Evolutionary conservation across 1,140 invertebrate genomes (phyloP), one percentile per base, ranked within the genome.

Genomic region (Planococcus citri): DNA sequence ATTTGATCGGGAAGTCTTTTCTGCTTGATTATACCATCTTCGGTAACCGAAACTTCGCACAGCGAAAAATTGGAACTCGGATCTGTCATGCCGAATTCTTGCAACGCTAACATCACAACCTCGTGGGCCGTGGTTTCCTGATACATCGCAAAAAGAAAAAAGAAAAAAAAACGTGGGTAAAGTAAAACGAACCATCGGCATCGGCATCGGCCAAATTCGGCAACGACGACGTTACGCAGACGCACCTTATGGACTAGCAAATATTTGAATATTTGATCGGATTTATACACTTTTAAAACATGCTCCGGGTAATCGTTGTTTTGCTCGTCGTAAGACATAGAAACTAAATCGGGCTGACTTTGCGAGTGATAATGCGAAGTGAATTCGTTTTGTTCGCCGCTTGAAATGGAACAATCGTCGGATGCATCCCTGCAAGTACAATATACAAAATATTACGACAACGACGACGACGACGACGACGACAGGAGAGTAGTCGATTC

Each of bases 261-360:
- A 81, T 96, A 98, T 81, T 98, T 98, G 82, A 91, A 98, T 2
- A 91, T 92, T 81, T 98, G 96, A 82, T 99, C 97, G 25, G 91
- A 86, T 81, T 92, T 91, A 76, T 90, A 94, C n/a, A 94, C 91
- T 83, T 98, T 99, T 0, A 99, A 82, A 37, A 98, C 95, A 81
- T 98, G 94, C 77, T 98, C 96, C 6, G 95, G 95, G 80, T 91
- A 95, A 79, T 97, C 93, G 1, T 86, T 82, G 68, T 87, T 81
- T 67, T 84, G 78, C 74, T 90, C 88, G 74, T 90, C 88, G 80
- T 87, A 91, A 76, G 85, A 89, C 51, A 90, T 84, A 72, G 86
- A 87, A 75, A 89, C 89, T 51, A 95, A 82, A 80, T 96, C 93
- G 3, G 93, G 92, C 82, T 97, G 95, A 76, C 90, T 94, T 75